Evolutionary conservation across 2,113 vertebrate species (phyloP).

Genomic region (Cochlearius cochlearius): DNA sequence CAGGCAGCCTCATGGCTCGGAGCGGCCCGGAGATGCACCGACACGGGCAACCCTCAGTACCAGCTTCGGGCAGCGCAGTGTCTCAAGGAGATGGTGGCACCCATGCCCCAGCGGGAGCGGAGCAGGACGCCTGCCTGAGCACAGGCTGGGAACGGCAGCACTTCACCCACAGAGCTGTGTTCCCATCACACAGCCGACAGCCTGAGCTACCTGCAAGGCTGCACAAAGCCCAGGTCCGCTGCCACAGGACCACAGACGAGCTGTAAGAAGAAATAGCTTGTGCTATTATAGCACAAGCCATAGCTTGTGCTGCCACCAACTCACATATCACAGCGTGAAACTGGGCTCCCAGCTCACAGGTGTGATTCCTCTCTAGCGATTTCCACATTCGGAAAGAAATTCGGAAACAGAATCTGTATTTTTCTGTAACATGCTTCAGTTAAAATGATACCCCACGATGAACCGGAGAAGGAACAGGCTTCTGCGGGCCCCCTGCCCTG

Average conservation of each 20-base stretch:
- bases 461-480: not conserved
- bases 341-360: not conserved
- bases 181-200: fast-evolving
- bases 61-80: not conserved
- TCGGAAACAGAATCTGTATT: not conserved
- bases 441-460: not conserved
- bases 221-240: no score
- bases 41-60: fast-evolving
- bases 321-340: no score
- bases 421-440: not conserved
- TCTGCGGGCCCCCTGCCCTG: not conserved
- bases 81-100: not conserved
- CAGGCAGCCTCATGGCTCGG: not conserved
- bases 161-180: fast-evolving
- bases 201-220: no score
- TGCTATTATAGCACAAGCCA: no score
- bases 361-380: not conserved
- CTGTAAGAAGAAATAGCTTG: not conserved
- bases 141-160: fast-evolving
- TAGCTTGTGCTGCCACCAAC: not conserved
- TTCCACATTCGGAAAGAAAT: not conserved
- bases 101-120: fast-evolving
- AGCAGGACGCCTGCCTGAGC: no score
- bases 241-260: not conserved
- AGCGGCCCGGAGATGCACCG: not conserved